A percentile compares a stretch with the other conserved stretches of the same genome.
phyloP scores from a whole-genome alignment of 2,888 invertebrate genomes.

The Monopis laevigella region DNA sequence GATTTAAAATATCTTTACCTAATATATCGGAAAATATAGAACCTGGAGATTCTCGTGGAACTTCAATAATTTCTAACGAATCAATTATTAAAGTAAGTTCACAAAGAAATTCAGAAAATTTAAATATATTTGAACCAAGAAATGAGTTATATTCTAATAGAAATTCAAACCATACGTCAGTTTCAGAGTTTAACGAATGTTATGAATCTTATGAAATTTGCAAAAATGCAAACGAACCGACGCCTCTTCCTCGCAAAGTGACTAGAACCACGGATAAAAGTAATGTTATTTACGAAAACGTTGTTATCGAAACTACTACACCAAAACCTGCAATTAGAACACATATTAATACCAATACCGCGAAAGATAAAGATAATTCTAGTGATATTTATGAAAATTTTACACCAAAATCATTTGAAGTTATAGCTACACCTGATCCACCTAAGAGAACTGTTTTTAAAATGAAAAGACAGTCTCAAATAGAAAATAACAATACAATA shows the following conservation, averaged over 20 bases:
- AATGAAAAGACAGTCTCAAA: constrained; percentile 18
- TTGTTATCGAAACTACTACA: constrained; percentile 25
- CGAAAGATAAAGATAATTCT: constrained; percentile 27
- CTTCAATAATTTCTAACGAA: constrained; percentile 30
- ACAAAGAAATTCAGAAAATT: constrained; percentile 37
- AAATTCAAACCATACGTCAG: constrained; percentile 22
- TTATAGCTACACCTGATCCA: constrained; percentile 31
- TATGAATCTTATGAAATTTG: constrained; percentile 51
- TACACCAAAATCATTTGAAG: constrained; percentile 20
- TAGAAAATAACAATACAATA: constrained; percentile 25
- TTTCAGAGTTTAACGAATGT: constrained; percentile 50
- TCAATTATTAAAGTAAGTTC: constrained; percentile 20
- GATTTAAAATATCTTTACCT: constrained; percentile 55
- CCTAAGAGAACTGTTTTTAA: constrained; percentile 34
- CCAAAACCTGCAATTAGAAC: constrained; percentile 50
- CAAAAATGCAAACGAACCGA: constrained; percentile 26
- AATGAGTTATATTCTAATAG: constrained; percentile 24
- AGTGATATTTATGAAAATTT: constrained; percentile 49
- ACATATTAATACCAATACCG: constrained; percentile 34
- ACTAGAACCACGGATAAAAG: constrained; percentile 20
- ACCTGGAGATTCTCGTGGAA: constrained; percentile 39
- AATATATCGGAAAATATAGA: constrained; percentile 60
- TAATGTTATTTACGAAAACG: constrained; percentile 46
- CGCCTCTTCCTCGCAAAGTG: constrained; percentile 41
- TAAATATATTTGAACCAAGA: constrained; percentile 47